Conservation (phyloP, 2,888 invertebrate species). For the Lithophane semibrunnea region DNA sequence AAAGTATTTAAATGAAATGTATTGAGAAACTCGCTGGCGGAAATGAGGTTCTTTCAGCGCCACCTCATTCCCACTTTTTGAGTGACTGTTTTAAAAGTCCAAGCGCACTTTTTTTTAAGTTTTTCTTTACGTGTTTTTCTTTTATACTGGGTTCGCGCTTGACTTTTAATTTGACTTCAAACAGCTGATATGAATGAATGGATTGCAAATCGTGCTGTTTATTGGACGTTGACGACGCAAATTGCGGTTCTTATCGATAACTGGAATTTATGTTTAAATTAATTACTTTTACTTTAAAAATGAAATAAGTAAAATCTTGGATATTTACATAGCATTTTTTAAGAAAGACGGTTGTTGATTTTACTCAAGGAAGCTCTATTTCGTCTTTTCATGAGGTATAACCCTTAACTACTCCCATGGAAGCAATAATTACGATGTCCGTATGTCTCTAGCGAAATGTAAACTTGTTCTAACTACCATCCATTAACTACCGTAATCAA, state of each 20-base stretch:
- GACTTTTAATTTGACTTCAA: slow-evolving; percentile 54
- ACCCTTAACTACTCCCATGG: background rate
- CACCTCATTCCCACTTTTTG: slow-evolving; percentile 81
- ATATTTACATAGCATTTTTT: background rate
- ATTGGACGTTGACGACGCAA: slow-evolving; percentile 10
- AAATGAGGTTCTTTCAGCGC: slow-evolving; percentile 89
- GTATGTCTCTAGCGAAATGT: background rate
- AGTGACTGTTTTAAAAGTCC: slow-evolving; percentile 84
- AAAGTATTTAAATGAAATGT: slow-evolving; percentile 89
- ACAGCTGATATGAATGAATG: slow-evolving; percentile 37
- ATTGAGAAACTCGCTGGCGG: slow-evolving; percentile 87
- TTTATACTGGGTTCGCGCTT: slow-evolving; percentile 45
- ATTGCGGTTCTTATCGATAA: slow-evolving; percentile 5
- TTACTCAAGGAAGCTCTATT: background rate
- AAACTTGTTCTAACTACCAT: background rate
- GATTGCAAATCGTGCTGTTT: slow-evolving; percentile 24
- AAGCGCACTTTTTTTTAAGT: slow-evolving; percentile 76
- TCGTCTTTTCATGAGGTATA: background rate
- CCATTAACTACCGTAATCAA: slow-evolving; percentile 44
- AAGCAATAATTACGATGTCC: too few species aligned
- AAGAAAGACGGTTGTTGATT: background rate
- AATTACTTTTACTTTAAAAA: slow-evolving; percentile 1
- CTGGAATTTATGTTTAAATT: slow-evolving; percentile 10
- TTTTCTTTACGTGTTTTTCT: slow-evolving; percentile 68
- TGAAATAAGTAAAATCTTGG: background rate